Evolutionary conservation across 1,140 invertebrate species (phyloP).

Genomic region (Heliothis subflexa): DNA sequence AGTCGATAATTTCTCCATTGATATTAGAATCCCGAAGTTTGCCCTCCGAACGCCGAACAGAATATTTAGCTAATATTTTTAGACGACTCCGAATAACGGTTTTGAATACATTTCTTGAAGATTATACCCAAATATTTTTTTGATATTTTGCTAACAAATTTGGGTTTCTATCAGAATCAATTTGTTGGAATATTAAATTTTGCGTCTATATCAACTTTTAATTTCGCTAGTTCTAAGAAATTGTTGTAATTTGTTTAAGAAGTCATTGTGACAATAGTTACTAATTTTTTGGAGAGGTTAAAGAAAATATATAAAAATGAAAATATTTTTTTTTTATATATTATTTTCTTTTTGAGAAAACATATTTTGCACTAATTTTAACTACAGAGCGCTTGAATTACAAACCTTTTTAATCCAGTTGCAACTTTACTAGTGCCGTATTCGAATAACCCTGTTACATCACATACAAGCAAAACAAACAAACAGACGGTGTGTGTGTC

Average conservation of each 20-base stretch:
- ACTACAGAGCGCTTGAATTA: too few species aligned
- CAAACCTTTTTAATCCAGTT: too few species aligned
- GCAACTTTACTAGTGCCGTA: too few species aligned
- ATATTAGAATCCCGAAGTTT: constrained; percentile 53
- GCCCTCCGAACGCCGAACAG: neutral
- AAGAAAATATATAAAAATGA: too few species aligned
- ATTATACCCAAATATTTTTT: neutral
- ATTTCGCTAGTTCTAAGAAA: too few species aligned
- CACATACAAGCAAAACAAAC: neutral
- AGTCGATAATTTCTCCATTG: constrained; percentile 64
- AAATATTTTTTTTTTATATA: too few species aligned
- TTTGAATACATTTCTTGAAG: constrained; percentile 2
- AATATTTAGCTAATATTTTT: constrained; percentile 43
- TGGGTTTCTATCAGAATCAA: neutral
- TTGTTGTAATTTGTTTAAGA: neutral
- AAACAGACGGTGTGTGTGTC: constrained; percentile 18
- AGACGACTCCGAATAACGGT: constrained; percentile 22
- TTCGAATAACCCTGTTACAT: neutral
- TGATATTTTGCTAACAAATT: too few species aligned
- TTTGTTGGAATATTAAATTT: neutral
- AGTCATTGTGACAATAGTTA: neutral
- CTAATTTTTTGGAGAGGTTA: neutral
- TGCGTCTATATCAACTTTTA: neutral
- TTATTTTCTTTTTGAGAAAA: too few species aligned
- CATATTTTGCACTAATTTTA: too few species aligned